Evolutionary conservation across 2,113 vertebrate species (phyloP).

Genomic region (Tyto alba): DNA sequence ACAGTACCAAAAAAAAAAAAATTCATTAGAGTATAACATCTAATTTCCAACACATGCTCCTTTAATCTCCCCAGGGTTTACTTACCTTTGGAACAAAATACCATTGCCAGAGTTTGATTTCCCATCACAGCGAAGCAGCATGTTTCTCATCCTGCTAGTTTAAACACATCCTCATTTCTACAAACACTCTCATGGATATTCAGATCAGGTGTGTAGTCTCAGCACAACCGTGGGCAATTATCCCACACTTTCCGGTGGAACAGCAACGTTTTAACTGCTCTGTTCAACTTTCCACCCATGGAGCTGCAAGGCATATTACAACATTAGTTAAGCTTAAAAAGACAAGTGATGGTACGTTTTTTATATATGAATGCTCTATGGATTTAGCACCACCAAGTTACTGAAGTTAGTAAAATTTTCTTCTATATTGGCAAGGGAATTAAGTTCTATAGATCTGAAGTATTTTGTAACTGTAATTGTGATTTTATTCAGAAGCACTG

Average conservation of each 20-base stretch:
- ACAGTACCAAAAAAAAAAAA: neutral
- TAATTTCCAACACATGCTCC: neutral
- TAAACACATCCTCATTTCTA: neutral
- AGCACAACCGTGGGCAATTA: neutral
- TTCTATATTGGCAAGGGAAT: neutral
- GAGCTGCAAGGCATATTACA: neutral
- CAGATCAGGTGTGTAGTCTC: neutral
- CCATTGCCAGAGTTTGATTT: neutral
- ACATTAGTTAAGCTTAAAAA: neutral
- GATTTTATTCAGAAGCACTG: neutral
- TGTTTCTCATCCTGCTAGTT: neutral
- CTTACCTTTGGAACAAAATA: neutral
- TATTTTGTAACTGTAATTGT: neutral
- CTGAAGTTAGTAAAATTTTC: neutral
- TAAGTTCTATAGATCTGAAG: neutral
- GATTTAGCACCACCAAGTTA: neutral
- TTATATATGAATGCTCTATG: neutral
- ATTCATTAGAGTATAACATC: neutral
- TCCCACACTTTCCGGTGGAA: neutral
- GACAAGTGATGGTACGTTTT: neutral
- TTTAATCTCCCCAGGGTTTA: neutral
- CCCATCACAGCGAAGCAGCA: neutral
- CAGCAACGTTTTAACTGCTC: neutral
- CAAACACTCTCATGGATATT: neutral
- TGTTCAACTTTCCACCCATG: neutral